Evolutionary conservation across 1,140 invertebrate species (phyloP).

Genomic region (Plodia interpunctella): DNA sequence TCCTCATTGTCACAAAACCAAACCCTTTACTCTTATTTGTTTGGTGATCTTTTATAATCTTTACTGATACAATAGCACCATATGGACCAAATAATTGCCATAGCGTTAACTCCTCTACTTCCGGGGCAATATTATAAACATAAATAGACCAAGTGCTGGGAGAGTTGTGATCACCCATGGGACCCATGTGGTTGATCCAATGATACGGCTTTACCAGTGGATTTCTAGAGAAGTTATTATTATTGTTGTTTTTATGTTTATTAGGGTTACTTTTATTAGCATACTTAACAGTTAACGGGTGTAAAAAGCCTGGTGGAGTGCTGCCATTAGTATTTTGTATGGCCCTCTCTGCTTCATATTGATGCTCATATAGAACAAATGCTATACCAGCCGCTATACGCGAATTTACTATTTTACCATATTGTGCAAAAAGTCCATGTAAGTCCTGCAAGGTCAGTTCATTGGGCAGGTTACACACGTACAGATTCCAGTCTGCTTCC

Average conservation of each 20-base stretch:
- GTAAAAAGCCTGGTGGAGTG: slow-evolving; percentile 71
- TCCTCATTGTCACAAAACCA: slow-evolving; percentile 99
- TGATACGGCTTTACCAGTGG: slow-evolving; percentile 65
- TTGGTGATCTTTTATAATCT: slow-evolving; percentile 97
- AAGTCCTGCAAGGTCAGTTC: slow-evolving; percentile 76
- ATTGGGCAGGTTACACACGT: slow-evolving; percentile 76
- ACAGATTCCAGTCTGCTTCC: slow-evolving; percentile 76
- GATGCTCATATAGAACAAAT: slow-evolving; percentile 74
- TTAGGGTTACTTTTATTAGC: slow-evolving; percentile 76
- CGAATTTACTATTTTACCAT: slow-evolving; percentile 76
- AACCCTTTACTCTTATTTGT: slow-evolving; percentile 99
- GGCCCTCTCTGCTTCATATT: slow-evolving; percentile 73
- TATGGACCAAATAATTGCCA: slow-evolving; percentile 99
- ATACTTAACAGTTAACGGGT: slow-evolving; percentile 77
- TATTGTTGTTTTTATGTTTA: slow-evolving; percentile 72
- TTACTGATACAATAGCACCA: slow-evolving; percentile 98
- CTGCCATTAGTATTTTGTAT: slow-evolving; percentile 72
- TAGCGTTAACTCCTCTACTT: slow-evolving; percentile 97
- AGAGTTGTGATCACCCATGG: slow-evolving; percentile 76
- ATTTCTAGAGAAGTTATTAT: slow-evolving; percentile 69
- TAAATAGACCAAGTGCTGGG: slow-evolving; percentile 97
- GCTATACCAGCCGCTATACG: slow-evolving; percentile 75
- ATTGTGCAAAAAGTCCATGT: slow-evolving; percentile 75
- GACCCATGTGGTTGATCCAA: slow-evolving; percentile 76
- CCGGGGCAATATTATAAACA: slow-evolving; percentile 98